Percentiles rank a stretch among this genome's conserved stretches.
Evolutionary conservation across 2,888 invertebrate species (phyloP).

Genomic region (Melanargia galathea): DNA sequence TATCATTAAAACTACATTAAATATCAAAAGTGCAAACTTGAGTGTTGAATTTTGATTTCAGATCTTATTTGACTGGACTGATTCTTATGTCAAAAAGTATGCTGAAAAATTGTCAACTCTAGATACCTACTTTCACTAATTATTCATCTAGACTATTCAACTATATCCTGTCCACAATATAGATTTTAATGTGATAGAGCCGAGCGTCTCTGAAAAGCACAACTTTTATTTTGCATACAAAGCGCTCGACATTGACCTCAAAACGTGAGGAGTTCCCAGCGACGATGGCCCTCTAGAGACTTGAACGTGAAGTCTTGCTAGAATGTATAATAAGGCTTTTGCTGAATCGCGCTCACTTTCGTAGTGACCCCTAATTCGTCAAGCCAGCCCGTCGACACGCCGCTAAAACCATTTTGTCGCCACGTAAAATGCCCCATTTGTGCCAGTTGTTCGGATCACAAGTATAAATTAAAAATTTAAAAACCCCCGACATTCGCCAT

Average conservation of each 20-base stretch:
- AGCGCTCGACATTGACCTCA: conserved; percentile 45
- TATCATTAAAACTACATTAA: too few species aligned
- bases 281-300: conserved; percentile 42
- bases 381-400: conserved; percentile 33
- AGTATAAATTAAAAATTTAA: too few species aligned
- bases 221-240: conserved; percentile 40
- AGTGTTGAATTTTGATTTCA: too few species aligned
- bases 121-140: neutral
- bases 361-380: conserved; percentile 40
- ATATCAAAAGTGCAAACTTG: too few species aligned
- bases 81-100: too few species aligned
- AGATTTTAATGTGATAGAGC: conserved; percentile 18
- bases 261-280: conserved; percentile 42
- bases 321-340: conserved; percentile 46
- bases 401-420: conserved; percentile 37
- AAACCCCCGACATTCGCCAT: too few species aligned
- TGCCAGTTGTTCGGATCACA: too few species aligned
- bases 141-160: neutral
- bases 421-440: conserved; percentile 30
- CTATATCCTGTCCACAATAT: conserved; percentile 18
- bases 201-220: conserved; percentile 32
- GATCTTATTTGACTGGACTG: too few species aligned
- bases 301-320: conserved; percentile 40
- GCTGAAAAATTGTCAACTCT: neutral
- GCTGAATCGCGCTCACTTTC: conserved; percentile 42